Percentiles rank a stretch among this genome's conserved stretches.
These are phyloP conservation scores for Ceyx erithaca DNA, from an alignment of 2,797 vertebrate genomes.

Conservation along the genomic window DNA sequence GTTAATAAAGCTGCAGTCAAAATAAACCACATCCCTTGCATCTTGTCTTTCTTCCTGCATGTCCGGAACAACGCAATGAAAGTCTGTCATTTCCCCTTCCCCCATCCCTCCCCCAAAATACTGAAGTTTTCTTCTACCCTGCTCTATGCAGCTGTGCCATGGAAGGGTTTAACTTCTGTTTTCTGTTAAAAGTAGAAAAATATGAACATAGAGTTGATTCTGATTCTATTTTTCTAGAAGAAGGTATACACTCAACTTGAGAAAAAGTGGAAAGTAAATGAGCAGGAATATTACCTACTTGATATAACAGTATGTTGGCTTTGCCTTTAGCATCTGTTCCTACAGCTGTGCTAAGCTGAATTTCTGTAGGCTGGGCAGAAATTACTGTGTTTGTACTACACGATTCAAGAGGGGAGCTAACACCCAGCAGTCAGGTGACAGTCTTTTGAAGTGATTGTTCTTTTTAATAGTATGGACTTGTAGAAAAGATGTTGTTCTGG, in stretches of 20 bases:
- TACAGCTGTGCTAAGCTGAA: neutral
- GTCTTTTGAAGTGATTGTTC: neutral
- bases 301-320: neutral
- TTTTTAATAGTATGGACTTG: neutral
- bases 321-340: neutral
- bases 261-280: neutral
- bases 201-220: neutral
- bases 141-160: neutral
- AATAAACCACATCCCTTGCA: slow-evolving; percentile 61
- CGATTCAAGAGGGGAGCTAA: neutral
- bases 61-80: neutral
- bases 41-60: slow-evolving; percentile 49
- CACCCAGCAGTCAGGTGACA: neutral
- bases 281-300: neutral
- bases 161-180: neutral
- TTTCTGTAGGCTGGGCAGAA: neutral
- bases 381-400: neutral
- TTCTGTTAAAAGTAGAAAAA: neutral
- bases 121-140: neutral
- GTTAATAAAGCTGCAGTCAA: slow-evolving; percentile 64
- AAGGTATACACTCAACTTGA: neutral
- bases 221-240: neutral
- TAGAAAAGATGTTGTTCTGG: neutral
- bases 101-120: neutral
- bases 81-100: neutral